Percentiles rank a stretch among this genome's conserved stretches.
Conservation (phyloP, 1,140 invertebrate species). For the Arion vulgaris region DNA sequence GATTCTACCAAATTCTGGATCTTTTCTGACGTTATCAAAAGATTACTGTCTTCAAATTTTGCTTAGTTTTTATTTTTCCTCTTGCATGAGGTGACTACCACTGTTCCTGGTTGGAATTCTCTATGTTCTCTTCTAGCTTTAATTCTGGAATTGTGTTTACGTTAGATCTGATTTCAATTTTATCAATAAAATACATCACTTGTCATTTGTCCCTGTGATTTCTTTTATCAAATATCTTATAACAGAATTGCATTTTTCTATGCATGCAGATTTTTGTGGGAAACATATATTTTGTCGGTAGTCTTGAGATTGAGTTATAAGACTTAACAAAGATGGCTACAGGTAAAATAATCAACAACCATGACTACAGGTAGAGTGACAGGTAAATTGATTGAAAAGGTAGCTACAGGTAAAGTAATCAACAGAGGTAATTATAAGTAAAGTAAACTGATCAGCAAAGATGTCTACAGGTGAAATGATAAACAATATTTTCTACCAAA, state of each 20-base stretch:
- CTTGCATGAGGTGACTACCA: neutral
- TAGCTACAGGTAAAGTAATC: too few relatives aligned
- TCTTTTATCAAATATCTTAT: neutral
- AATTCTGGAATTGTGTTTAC: conserved; percentile 30
- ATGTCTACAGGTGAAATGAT: too few relatives aligned
- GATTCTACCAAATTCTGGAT: neutral
- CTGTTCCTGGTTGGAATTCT: conserved; percentile 11
- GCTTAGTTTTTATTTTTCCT: neutral
- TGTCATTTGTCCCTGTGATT: conserved; percentile 11
- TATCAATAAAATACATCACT: conserved; percentile 27
- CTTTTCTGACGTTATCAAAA: neutral
- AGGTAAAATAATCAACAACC: too few relatives aligned
- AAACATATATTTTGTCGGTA: too few relatives aligned
- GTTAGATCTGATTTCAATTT: conserved; percentile 34
- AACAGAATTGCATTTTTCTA: neutral
- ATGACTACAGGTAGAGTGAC: too few relatives aligned
- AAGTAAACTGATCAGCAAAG: too few relatives aligned
- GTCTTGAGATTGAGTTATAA: too few relatives aligned
- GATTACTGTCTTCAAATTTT: neutral
- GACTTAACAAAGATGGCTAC: too few relatives aligned
- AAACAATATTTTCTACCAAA: too few relatives aligned
- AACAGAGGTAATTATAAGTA: too few relatives aligned
- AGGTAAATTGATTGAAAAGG: too few relatives aligned
- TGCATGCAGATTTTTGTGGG: too few relatives aligned
- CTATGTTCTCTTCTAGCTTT: conserved; percentile 21